Evolutionary conservation across 2,113 vertebrate genomes (phyloP), one percentile per base, ranked within the genome.

Genomic region (Sakesphorus luctuosus): DNA sequence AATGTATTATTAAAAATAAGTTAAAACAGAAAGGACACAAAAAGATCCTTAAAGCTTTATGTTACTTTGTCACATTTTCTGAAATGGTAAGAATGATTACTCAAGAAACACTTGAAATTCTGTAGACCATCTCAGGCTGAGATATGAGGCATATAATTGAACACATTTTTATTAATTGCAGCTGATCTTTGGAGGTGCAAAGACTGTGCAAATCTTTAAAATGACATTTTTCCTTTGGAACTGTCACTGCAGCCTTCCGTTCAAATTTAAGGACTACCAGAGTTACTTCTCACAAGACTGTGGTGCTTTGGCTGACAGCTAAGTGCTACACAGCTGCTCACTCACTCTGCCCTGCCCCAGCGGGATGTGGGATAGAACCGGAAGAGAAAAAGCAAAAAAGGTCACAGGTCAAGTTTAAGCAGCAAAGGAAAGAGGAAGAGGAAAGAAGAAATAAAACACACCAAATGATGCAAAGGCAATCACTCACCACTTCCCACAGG

Each of bases 361-460:
- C 0, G 1, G 20, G 35, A 91, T 38, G 8, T 36, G n/a, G 36
- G 29, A 59, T 11, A 58, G 6, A 93, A 53, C 6, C 77, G 63
- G 65, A 94, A 87, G 33, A 84, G 25, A 16, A 91, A 78, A 78
- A 90, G 61, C 7, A 84, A 77, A 59, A 47, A 85, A 66, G 81
- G 9, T 74, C 38, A 78, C 5, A 3, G 15, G 65, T 55, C 9
- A 29, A 77, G 28, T 78, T 58, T 58, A 53, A 84, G 46, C 19
- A 84, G 69, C 3, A 1, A 87, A 91, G 16, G 21, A 66, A 89
- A 87, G 82, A 69, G 50, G 65, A 90, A 94, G 80, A 80, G 79
- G n/a, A 63, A 92, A 91, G 59, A 79, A 89, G 47, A 89, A 91
- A 47, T 55, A 86, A 92, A 85, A 78, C 28, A 75, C 87, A 76